Percentiles rank a stretch among this genome's conserved stretches.
Evolutionary conservation across 2,888 invertebrate genomes (phyloP).

Genomic region (Tenodera sinensis): DNA sequence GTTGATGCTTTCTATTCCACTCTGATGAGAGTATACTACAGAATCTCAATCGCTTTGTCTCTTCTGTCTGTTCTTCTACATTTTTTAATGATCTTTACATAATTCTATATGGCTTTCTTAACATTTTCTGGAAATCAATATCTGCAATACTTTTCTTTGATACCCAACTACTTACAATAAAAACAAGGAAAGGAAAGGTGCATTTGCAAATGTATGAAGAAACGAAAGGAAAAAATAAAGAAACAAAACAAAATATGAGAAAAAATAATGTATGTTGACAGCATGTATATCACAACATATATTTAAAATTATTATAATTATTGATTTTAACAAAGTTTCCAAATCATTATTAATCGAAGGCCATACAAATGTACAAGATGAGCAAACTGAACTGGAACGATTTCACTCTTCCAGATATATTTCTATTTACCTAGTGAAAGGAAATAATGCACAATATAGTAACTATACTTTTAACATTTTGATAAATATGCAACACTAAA

Average conservation of each 20-base stretch:
- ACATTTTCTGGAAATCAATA: too few relatives aligned
- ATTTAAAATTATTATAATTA: background rate
- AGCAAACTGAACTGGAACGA: background rate
- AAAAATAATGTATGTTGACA: background rate
- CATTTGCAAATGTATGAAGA: background rate
- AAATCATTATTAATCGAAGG: background rate
- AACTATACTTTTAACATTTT: background rate
- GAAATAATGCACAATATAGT: background rate
- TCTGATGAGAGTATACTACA: too few relatives aligned
- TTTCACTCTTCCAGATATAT: background rate
- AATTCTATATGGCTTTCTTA: too few relatives aligned
- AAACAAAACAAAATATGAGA: background rate
- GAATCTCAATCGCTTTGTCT: too few relatives aligned
- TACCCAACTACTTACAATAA: background rate
- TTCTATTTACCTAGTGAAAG: background rate
- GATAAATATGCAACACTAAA: background rate
- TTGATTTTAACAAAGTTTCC: background rate
- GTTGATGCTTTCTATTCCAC: too few relatives aligned
- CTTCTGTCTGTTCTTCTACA: too few relatives aligned
- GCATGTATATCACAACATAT: background rate
- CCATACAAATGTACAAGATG: background rate
- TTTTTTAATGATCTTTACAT: too few relatives aligned
- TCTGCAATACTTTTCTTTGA: background rate
- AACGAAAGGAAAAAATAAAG: background rate
- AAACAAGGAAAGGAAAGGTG: too few relatives aligned